These are phyloP conservation scores for Marmota monax DNA, from an alignment of 2,113 vertebrate genomes.

Conservation along the genomic window DNA sequence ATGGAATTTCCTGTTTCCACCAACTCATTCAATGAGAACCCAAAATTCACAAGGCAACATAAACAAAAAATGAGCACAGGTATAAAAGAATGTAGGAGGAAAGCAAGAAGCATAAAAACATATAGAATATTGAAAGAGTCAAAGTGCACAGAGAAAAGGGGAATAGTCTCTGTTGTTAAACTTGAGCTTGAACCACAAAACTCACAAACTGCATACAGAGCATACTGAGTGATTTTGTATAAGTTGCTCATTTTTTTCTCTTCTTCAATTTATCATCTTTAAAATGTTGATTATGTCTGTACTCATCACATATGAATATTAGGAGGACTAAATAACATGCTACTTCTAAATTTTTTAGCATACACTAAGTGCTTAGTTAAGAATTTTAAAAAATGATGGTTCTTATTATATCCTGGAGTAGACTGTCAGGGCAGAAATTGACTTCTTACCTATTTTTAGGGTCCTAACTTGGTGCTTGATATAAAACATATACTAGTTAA, in stretches of 20 bases:
- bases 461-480: not conserved
- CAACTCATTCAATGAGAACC: not conserved
- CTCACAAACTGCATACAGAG: not conserved
- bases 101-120: not conserved
- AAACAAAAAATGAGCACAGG: not conserved
- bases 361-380: not conserved
- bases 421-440: not conserved
- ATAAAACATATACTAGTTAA: not conserved
- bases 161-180: not conserved
- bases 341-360: not conserved
- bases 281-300: not conserved
- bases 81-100: not conserved
- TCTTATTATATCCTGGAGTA: not conserved
- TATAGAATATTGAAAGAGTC: not conserved
- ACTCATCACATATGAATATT: not conserved
- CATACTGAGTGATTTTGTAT: not conserved
- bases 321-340: not conserved
- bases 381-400: not conserved
- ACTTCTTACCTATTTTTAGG: not conserved
- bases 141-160: not conserved
- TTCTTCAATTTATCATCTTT: not conserved
- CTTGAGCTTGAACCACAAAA: not conserved
- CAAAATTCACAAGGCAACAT: not conserved
- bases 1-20: not conserved
- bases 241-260: not conserved